These are phyloP conservation scores for Drosophila longiperda DNA, from an alignment of 2,888 invertebrate genomes.

Conservation along the genomic window DNA sequence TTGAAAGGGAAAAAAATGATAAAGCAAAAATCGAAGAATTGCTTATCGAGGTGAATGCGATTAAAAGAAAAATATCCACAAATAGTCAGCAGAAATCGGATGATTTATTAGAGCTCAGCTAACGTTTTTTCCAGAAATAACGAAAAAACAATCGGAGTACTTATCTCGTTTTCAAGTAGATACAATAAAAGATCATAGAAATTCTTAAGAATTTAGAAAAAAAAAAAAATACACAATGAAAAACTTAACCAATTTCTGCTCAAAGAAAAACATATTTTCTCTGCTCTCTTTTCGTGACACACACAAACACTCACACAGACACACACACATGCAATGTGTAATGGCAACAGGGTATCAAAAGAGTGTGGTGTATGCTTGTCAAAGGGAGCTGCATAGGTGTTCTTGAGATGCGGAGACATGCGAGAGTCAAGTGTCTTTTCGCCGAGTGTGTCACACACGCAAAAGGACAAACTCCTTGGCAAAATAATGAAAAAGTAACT, in stretches of 20 bases:
- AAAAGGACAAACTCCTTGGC: conserved; percentile 79
- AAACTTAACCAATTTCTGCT: neutral
- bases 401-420: conserved; percentile 40
- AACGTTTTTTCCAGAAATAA: neutral
- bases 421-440: conserved; percentile 19
- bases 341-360: conserved; percentile 8
- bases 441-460: conserved; percentile 54
- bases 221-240: neutral
- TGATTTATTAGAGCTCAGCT: neutral
- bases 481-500: conserved; percentile 80
- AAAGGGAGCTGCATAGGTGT: neutral
- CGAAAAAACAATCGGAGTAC: neutral
- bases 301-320: neutral
- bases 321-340: neutral
- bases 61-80: neutral
- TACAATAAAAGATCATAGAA: neutral
- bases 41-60: neutral
- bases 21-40: neutral
- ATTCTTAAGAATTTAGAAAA: neutral
- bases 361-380: neutral
- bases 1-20: neutral
- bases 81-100: neutral
- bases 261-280: neutral
- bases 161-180: neutral
- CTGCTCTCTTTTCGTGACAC: neutral